Base-by-base conservation (phyloP, 2,888 invertebrate species). In the Ornithoptera priamus region DNA sequence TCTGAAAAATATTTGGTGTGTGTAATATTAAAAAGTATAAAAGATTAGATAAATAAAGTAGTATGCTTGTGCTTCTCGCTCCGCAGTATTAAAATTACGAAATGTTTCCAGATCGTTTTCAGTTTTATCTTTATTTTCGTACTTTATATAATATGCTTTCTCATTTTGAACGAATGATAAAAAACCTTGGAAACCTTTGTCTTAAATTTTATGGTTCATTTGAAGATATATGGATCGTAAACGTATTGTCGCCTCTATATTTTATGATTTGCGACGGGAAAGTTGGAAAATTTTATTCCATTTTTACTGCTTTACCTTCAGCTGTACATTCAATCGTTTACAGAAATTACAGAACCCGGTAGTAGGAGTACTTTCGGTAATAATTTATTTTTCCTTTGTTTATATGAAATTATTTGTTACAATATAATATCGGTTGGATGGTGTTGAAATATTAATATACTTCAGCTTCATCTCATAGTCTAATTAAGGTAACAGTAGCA, bases 201-300 rank as follows among this genome's bases (percentile, higher is more conserved):
- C 65, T 62, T 70, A 66, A 66, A 66, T 62, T 62, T 70, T 70
- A 68, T 64, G 68, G 64, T 68, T 68, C 68, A 64, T 68, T 68
- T 68, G 64, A 68, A 64, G 68, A 68, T 68, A 64, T 64, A 68
- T 64, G 68, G 68, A 68, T 68, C 68, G 68, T 68, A 68, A 68
- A 68, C 68, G 64, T 68, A 68, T 68, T 64, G 68, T 68, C 63
- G 64, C 68, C 68, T 64, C 53, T 64, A 68, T 68, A 60, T 68
- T 68, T 68, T 68, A 68, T 60, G 68, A 64, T 64, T 68, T 68
- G 68, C 64, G 68, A 68, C 68, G 64, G 60, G 60, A 56, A 62
- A 60, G 20, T 65, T 42, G 53, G 56, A 64, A 64, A 64, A 68
- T 59, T 59, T 68, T 68, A 68, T 68, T 68, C 57, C 36, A 30